Base-by-base conservation (phyloP, 2,797 vertebrate genomes). In the Fringilla coelebs region DNA sequence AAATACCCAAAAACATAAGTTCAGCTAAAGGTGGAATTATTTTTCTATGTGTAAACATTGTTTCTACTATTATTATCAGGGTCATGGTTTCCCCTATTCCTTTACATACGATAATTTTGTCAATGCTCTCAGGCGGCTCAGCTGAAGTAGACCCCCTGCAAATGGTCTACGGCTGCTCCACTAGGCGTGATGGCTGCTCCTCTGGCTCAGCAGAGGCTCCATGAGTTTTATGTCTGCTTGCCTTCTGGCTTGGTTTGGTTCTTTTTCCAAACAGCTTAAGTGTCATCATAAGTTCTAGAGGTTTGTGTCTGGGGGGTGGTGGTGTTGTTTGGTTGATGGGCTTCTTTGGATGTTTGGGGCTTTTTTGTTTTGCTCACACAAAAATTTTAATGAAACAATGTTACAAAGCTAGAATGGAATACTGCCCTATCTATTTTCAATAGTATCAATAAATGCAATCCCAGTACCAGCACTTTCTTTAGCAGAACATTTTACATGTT, bases 101-200 rank as follows among this genome's bases (percentile, higher is more conserved):
- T 31, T 60, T 13, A 31, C 5, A 7, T 28, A 11, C 21, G 21
- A 8, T 32, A 24, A 26, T 25, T 31, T n/a, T 26, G 36, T 11
- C 12, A 17, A 19, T 19, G 40, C 1, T 20, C 13, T 43, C 19
- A 2, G 6, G 9, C 3, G 0, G 13, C 52, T 48, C 25, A 5
- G 0, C 11, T 13, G 31, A 8, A 7, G 3, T 20, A n/a, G 66
- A 6, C 2, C 3, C 11, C 28, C 51, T 52, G 15, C 7, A 10
- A 21, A 16, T 25, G 46, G 18, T 7, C 4, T 10, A 2, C 0
- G 1, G 12, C 49, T 34, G 17, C 25, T 32, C 9, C 6, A 5
- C 32, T 4, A 5, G 32, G 16, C 13, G 1, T 2, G 0, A 13
- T 11, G 2, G 51, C 28, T 52, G 51, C 29, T 31, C 29, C 15